Base-by-base conservation (phyloP, 2,113 vertebrate species). In the Astur gentilis region DNA sequence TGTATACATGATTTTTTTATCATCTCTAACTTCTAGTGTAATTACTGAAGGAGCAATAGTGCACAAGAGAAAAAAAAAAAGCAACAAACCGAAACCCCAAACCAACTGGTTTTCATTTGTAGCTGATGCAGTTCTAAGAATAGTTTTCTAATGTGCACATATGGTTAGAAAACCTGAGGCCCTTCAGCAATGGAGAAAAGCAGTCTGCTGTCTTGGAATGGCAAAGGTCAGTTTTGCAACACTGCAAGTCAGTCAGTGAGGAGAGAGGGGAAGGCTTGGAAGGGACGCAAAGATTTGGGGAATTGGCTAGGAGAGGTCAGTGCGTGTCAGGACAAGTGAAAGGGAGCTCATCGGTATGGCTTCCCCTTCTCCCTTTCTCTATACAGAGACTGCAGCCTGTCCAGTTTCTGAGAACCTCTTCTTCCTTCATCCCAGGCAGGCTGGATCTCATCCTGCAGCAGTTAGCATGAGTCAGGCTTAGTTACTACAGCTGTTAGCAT, bases 301-400 rank as follows among this genome's bases (percentile, higher is more conserved):
- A 67, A 57, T 3, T 50, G 21, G 32, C 18, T 69, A 3, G 36
- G 21, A 79, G 44, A 73, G 25, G 17, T n/a, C 40, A 45, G 36
- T 52, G 49, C 3, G 2, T 47, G 44, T 47, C 49, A 57, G 27
- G 27, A 34, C 13, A 67, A 52, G 36, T 13, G 17, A n/a, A 78
- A 75, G 16, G 13, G 20, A 8, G 6, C 44, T 47, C 6, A n/a
- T 20, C 0, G 1, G 29, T 19, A 45, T 11, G 15, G 26, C 16
- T 66, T 64, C 69, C 16, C 12, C 22, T 67, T 66, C 47, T 75
- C 42, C 55, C 16, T 25, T 61, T 44, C 45, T 72, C 60, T 67
- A 19, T 61, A n/a, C 22, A 50, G 26, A 50, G 57, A 20, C 31
- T 77, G 31, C 17, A 71, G n/a, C 6, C 40, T 49, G 26, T 11